Evolutionary conservation across 2,113 vertebrate genomes (phyloP).

Genomic region (Petaurus breviceps): DNA sequence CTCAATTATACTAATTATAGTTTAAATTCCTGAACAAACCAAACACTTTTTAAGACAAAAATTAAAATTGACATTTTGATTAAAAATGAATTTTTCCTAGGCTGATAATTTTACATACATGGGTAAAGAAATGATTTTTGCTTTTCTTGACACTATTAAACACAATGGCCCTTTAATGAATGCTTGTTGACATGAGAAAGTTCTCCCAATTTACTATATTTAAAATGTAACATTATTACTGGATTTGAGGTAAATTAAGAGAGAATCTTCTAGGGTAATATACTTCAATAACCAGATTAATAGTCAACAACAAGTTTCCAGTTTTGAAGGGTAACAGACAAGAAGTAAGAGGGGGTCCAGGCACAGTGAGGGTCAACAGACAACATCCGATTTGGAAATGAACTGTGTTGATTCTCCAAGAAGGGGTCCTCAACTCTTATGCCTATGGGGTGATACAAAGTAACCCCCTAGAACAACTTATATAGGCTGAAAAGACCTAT

Average conservation of each 20-base stretch:
- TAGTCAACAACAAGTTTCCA: constrained; percentile 30
- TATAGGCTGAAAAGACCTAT: constrained; percentile 62
- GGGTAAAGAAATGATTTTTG: constrained; percentile 26
- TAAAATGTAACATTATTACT: constrained; percentile 41
- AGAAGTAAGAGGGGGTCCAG: constrained; percentile 55
- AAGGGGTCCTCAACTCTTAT: constrained; percentile 72
- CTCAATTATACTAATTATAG: background rate
- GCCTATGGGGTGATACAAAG: constrained; percentile 57
- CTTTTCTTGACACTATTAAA: background rate
- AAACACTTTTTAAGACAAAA: background rate
- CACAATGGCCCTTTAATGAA: background rate
- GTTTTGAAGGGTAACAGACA: constrained; percentile 66
- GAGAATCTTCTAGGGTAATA: constrained; percentile 38
- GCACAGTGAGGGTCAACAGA: constrained; percentile 57
- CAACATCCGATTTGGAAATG: constrained; percentile 73
- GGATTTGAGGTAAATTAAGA: constrained; percentile 70
- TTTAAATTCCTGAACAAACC: background rate
- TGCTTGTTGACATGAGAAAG: background rate
- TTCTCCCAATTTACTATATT: background rate
- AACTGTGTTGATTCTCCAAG: constrained; percentile 33
- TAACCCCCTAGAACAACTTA: constrained; percentile 67
- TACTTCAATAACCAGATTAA: too few species aligned
- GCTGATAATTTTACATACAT: background rate
- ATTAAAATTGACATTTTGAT: background rate
- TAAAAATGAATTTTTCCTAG: background rate